Percentiles rank a stretch among this genome's conserved stretches.
These are phyloP conservation scores for Phymorhynchus buccinoides DNA, from an alignment of 1,140 invertebrate species.

Conservation along the genomic window DNA sequence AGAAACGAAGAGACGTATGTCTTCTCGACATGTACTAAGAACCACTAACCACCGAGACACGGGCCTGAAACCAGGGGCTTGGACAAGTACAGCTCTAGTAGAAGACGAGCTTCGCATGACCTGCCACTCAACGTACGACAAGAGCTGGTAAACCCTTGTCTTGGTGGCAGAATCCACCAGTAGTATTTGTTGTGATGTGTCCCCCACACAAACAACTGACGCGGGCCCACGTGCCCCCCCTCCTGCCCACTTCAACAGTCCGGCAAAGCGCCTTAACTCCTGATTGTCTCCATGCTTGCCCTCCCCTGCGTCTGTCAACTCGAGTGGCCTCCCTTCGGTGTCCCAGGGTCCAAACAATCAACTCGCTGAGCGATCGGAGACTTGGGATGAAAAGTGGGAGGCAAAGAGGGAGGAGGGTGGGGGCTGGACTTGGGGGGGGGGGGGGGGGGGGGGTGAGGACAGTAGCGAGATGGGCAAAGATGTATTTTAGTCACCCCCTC, in stretches of 20 bases:
- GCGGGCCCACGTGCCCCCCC: background rate
- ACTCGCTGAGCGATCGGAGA: constrained; percentile 19
- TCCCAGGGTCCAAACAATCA: constrained; percentile 28
- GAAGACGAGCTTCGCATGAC: background rate
- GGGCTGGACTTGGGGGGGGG: too few relatives aligned
- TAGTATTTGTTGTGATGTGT: background rate
- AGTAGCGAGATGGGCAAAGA: too few relatives aligned
- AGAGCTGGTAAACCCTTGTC: constrained; percentile 25
- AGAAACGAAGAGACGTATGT: background rate
- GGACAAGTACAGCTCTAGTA: background rate
- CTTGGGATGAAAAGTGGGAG: too few relatives aligned
- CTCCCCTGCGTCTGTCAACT: constrained; percentile 5
- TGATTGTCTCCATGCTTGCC: constrained; percentile 28
- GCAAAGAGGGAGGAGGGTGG: too few relatives aligned
- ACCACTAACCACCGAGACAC: background rate
- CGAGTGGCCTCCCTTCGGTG: constrained; percentile 28
- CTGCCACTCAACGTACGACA: constrained; percentile 1
- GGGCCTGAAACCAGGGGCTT: background rate
- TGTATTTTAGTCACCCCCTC: too few relatives aligned
- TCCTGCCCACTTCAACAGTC: constrained; percentile 6
- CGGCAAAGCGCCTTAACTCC: constrained; percentile 29
- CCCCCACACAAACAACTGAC: background rate
- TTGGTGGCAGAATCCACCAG: background rate
- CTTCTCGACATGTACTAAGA: constrained; percentile 11
- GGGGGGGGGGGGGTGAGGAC: too few relatives aligned